Base-by-base conservation (phyloP, 2,888 invertebrate genomes). In the Scaptomyza polygonia region DNA sequence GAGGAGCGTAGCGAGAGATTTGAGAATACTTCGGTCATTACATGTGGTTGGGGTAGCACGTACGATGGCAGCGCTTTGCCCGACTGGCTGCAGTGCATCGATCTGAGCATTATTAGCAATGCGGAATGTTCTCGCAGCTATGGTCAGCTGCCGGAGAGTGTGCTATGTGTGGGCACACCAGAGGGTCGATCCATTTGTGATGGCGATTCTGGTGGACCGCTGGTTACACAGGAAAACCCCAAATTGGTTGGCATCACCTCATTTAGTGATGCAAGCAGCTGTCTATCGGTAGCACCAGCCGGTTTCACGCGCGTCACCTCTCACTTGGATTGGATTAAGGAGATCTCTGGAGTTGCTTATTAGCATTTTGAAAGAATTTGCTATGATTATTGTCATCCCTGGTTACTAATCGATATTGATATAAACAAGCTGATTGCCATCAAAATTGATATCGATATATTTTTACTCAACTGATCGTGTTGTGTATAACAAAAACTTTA, bases 111-210 rank as follows among this genome's bases (percentile, higher is more conserved):
- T 63, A 30, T 88, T 84, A 29, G 80, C 77, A 73, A 89, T 89
- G 42, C 78, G 82, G 32, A 91, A 89, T 84, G 88, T 77, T 90
- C 90, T 0, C 90, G 90, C 64, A 90, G 89, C 59, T 91, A 91
- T 34, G 91, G 91, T 12, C 86, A 89, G 4, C 61, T 83, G 18
- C 63, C 69, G 0, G 72, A 59, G 18, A 51, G 57, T 27, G 67
- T 69, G 0, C 2, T 81, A 6, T 83, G 83, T 30, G 67, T 75
- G 6, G 45, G 21, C 14, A 69, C 71, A 1, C 54, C 67, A 4
- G 45, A 65, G n/a, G 70, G 77, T 12, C 63, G 52, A 6, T 72
- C 75, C 25, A 76, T 78, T 9, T 82, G 82, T 34, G 57, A 62
- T 8, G 84, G 83, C 1, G 82, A 82, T 47, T 82, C 83, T 0